Conservation (phyloP, 2,888 invertebrate species). For the Eutolmus rufibarbis region DNA sequence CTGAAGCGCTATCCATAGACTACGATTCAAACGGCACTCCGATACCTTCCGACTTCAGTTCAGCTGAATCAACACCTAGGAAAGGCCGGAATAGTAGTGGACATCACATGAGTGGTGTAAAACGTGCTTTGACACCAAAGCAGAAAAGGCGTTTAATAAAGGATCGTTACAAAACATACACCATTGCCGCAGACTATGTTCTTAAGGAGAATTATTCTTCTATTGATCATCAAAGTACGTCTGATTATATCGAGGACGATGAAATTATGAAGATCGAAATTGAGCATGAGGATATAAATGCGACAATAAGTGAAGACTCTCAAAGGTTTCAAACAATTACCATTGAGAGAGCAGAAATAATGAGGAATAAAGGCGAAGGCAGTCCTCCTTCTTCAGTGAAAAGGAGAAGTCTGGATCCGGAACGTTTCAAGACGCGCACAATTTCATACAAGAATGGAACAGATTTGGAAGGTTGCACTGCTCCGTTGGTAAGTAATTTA, state of each 20-base stretch:
- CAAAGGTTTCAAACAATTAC: constrained; percentile 33
- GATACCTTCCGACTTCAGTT: constrained; percentile 74
- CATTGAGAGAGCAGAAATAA: neutral
- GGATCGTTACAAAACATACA: constrained; percentile 84
- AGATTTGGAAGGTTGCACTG: neutral
- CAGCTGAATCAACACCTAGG: constrained; percentile 79
- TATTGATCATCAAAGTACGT: constrained; percentile 42
- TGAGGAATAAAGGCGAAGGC: neutral
- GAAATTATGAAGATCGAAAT: constrained; percentile 60
- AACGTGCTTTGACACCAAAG: constrained; percentile 72
- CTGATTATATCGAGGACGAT: constrained; percentile 59
- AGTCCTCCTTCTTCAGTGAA: constrained; percentile 36
- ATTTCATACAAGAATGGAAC: constrained; percentile 55
- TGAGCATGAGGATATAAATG: constrained; percentile 46
- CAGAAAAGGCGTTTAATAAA: constrained; percentile 77
- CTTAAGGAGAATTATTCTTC: constrained; percentile 52
- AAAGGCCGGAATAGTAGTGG: constrained; percentile 62
- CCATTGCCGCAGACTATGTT: constrained; percentile 72
- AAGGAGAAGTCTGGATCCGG: constrained; percentile 71
- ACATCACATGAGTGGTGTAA: constrained; percentile 49
- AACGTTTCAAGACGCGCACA: constrained; percentile 78
- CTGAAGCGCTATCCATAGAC: constrained; percentile 64
- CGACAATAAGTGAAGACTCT: neutral
- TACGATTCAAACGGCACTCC: constrained; percentile 65
- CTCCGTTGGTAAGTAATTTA: neutral